These are phyloP conservation scores for Platysteira castanea DNA, from an alignment of 2,113 vertebrate species.

Conservation along the genomic window DNA sequence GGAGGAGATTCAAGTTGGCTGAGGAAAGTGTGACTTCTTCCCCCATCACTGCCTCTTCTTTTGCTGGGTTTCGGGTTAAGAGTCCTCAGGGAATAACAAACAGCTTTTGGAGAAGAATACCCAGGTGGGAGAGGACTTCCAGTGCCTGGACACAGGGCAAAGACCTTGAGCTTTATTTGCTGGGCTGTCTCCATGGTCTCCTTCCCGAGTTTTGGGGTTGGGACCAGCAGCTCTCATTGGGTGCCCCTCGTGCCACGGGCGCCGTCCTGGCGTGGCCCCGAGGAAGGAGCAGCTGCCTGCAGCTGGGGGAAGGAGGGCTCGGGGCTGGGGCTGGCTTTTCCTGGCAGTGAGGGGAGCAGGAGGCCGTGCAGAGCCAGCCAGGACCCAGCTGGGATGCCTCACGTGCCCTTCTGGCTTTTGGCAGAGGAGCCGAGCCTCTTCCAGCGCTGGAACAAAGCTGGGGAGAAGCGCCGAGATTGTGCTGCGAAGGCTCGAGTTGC, in stretches of 20 bases:
- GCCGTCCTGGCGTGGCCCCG: accelerated
- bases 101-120: not conserved
- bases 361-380: too few relatives aligned
- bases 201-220: not conserved
- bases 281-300: not conserved
- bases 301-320: too few relatives aligned
- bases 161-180: not conserved
- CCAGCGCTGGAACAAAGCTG: not conserved
- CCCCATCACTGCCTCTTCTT: not conserved
- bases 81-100: not conserved
- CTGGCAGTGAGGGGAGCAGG: not conserved
- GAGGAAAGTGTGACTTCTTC: not conserved
- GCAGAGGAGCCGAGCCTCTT: not conserved
- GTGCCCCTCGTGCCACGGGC: not conserved
- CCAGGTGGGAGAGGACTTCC: not conserved
- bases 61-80: not conserved
- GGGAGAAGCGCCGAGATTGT: not conserved
- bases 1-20: not conserved
- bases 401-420: not conserved
- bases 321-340: not conserved
- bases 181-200: not conserved
- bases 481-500: not conserved
- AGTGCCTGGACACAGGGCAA: not conserved
- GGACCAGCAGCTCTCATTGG: not conserved
- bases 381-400: not conserved